Evolutionary conservation across 2,888 invertebrate genomes (phyloP), one percentile per base, ranked within the genome.

Genomic region (Leptopterna dolabrata): DNA sequence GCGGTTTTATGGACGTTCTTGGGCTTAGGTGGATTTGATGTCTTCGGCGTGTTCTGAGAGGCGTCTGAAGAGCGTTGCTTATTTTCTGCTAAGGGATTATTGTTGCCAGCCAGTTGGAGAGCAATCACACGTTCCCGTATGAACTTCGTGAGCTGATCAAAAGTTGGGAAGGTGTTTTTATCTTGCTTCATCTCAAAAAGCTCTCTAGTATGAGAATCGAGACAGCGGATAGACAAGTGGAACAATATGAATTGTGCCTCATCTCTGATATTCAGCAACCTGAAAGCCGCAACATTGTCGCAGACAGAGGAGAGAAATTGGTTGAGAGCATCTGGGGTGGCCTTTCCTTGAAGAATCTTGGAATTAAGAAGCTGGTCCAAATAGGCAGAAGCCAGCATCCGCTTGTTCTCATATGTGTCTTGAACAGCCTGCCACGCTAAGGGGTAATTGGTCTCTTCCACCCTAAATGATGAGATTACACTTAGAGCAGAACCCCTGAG

Each of bases 191-290:
- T 45, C 51, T 86, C 86, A 41, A 86, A 86, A 3, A 63, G 43
- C 41, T 86, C 86, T n/a, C 80, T 14, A 9, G 86, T 55, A 13
- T 9, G 19, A 9, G 86, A 51, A 41, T 86, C 86, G 13, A 86
- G 30, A 13, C 63, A 70, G 7, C 80, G n/a, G 14, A 55, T 36
- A 1, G 86, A 24, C 6, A 78, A 24, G 80, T 76, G 43, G 24
- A 86, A 76, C 19, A 86, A 29, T 24, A 86, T 47, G n/a, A 86
- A 86, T 7, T 80, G 51, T 16, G 41, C 29, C 51, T 78, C 76
- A 30, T 78, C 13, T 36, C 9, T 9, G 13, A 86, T 55, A 14
- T 86, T 51, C 27, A 86, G 27, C 11, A 63, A 2, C 41, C 30
- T 76, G 24, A 86, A 76, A 4, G 86, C 78, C 13, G 76, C 6